Conservation (phyloP, 2,113 vertebrate species). For the Ciconia stormi region DNA sequence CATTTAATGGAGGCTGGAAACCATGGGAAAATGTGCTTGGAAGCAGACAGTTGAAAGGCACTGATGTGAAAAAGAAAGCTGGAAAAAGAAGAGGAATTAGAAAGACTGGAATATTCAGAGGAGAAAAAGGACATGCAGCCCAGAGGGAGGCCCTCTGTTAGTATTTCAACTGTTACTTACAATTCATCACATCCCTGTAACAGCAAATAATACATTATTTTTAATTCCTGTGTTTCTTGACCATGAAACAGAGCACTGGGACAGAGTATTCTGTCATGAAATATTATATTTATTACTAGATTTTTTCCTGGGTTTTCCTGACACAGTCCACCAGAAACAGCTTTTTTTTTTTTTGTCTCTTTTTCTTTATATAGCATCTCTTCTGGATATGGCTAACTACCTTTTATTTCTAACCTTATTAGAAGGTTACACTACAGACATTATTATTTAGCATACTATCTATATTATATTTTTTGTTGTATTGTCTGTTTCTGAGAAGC, state of each 20-base stretch:
- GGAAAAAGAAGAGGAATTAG: not conserved
- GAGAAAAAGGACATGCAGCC: not conserved
- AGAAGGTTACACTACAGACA: not conserved
- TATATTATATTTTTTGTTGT: not conserved
- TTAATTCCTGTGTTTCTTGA: not conserved
- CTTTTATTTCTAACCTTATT: not conserved
- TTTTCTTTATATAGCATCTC: not conserved
- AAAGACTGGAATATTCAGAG: not conserved
- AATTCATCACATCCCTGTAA: not conserved
- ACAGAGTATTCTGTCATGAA: not conserved
- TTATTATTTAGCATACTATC: fast-evolving
- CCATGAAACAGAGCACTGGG: not conserved
- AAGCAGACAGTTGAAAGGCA: not conserved
- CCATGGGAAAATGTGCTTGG: not conserved
- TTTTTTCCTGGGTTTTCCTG: not conserved
- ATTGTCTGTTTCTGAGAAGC: not conserved
- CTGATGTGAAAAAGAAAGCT: not conserved
- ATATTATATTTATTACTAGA: not conserved
- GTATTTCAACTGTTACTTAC: not conserved
- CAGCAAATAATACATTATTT: not conserved
- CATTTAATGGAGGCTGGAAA: not conserved
- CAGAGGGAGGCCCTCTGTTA: not conserved
- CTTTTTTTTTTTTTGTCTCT: not conserved
- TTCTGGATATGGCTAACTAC: not conserved
- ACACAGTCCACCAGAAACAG: not conserved